These are phyloP conservation scores for Limnephilus auricula DNA, from an alignment of 2,888 invertebrate species.

Conservation along the genomic window DNA sequence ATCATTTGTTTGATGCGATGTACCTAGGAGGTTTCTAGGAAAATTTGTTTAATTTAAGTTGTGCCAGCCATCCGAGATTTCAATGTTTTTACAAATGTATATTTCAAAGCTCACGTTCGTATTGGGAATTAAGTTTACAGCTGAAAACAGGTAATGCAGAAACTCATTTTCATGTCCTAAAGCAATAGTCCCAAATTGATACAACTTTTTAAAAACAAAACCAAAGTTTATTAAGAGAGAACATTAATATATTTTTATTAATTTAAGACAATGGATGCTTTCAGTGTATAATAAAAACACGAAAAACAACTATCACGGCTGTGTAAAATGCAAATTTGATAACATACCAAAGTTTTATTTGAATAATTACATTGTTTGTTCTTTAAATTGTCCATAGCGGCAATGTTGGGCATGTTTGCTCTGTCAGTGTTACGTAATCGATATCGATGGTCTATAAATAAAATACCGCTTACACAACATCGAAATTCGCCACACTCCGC, in stretches of 20 bases:
- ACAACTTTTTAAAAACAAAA: background rate
- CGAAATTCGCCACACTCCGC: constrained; percentile 6
- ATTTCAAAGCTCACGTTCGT: background rate
- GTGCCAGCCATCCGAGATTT: background rate
- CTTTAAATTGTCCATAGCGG: background rate
- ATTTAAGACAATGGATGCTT: background rate
- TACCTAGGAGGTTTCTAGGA: background rate
- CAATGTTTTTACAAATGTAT: background rate
- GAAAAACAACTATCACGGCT: background rate
- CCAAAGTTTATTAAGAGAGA: background rate
- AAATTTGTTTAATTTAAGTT: background rate
- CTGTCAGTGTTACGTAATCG: constrained; percentile 7
- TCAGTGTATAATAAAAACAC: background rate
- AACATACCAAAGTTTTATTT: background rate
- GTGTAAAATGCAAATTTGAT: background rate
- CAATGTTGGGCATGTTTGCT: background rate
- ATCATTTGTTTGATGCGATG: background rate
- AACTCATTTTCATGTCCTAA: background rate
- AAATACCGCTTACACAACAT: background rate
- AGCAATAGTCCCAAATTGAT: background rate
- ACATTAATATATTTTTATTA: background rate
- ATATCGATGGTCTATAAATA: constrained; percentile 3
- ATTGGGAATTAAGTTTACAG: background rate
- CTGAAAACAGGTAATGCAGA: background rate
- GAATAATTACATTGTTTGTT: constrained; percentile 2